phyloP scores from a whole-genome alignment of 1,140 invertebrate species.

The Brachionus angularis region DNA sequence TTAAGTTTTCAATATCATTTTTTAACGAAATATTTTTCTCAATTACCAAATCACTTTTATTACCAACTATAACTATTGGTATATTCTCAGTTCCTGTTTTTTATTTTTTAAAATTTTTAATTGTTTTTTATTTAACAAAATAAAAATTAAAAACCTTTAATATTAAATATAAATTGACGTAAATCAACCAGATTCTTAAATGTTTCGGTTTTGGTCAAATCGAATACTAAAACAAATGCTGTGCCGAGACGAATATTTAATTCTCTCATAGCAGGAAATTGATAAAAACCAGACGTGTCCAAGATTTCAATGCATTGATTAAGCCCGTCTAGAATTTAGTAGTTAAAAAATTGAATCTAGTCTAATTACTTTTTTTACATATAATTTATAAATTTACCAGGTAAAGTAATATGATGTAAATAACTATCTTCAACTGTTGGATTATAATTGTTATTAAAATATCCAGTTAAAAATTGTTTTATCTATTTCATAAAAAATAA shows the following conservation, averaged over 20 bases:
- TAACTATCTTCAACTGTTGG: conserved; percentile 55
- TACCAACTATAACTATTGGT: conserved; percentile 33
- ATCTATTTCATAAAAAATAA: conserved; percentile 9
- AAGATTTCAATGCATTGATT: conserved; percentile 55
- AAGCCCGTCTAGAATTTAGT: conserved; percentile 49
- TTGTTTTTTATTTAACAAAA: not conserved
- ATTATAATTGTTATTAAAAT: conserved; percentile 50
- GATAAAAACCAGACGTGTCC: conserved; percentile 54
- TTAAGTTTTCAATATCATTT: conserved; percentile 9
- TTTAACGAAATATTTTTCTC: not conserved
- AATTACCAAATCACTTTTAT: conserved; percentile 31
- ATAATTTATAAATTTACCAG: conserved; percentile 48
- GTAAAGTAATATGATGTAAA: conserved; percentile 50
- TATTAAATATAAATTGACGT: not conserved
- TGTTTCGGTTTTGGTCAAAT: conserved; percentile 51
- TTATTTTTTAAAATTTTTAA: too few relatives aligned
- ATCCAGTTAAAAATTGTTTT: conserved; percentile 51
- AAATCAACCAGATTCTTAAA: conserved; percentile 47
- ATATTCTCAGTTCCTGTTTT: conserved; percentile 21
- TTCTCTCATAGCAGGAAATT: conserved; percentile 57
- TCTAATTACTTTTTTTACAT: too few relatives aligned
- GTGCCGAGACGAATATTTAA: conserved; percentile 51
- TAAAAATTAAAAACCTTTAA: not conserved
- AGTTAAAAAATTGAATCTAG: not conserved
- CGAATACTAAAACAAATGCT: conserved; percentile 54